Conservation (phyloP, 2,113 vertebrate genomes). For the Typhlomys cinereus region DNA sequence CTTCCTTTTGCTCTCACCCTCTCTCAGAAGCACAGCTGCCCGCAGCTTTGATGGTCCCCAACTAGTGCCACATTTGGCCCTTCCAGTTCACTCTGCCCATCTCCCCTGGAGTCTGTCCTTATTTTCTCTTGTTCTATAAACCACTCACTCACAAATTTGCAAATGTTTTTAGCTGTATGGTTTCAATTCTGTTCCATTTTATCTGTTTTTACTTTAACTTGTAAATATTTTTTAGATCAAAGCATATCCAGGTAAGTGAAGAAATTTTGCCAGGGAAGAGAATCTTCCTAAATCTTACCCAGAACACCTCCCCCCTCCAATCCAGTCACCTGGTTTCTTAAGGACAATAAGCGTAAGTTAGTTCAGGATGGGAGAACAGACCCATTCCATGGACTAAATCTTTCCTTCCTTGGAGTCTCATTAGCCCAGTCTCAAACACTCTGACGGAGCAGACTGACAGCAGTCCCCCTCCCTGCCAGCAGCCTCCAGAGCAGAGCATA, state of each 20-base stretch:
- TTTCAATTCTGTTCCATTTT: background rate
- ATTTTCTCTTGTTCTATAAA: background rate
- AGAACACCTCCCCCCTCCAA: background rate
- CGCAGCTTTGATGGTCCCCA: background rate
- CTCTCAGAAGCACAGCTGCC: background rate
- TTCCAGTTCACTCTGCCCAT: background rate
- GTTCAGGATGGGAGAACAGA: background rate
- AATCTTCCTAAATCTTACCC: background rate
- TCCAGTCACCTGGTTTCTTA: background rate
- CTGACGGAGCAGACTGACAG: background rate
- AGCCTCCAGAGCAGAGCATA: background rate
- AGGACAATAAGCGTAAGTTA: background rate
- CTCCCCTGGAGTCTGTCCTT: background rate
- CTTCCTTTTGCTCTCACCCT: background rate
- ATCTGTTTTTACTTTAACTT: background rate
- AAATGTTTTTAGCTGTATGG: background rate
- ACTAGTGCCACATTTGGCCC: background rate
- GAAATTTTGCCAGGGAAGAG: constrained; percentile 15
- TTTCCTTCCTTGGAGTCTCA: background rate
- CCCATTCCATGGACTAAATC: background rate
- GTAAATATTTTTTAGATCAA: constrained; percentile 4
- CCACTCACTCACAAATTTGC: background rate
- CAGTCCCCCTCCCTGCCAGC: background rate
- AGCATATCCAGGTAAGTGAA: background rate
- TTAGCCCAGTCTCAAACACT: background rate